Evolutionary conservation across 2,888 invertebrate species (phyloP).

Genomic region (Sinohyriopsis cumingii): DNA sequence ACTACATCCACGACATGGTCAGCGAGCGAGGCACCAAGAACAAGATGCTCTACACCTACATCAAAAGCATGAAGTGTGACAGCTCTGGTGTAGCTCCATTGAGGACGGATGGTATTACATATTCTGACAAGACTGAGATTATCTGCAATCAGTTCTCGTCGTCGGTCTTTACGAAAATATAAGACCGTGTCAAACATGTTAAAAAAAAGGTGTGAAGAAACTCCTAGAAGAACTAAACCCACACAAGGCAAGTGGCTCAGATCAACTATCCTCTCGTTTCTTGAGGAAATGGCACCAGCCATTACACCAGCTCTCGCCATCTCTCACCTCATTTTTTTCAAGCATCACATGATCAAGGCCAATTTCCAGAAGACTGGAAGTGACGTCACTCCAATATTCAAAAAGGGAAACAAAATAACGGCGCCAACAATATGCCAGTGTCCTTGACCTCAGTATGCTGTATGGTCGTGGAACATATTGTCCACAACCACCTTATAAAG

Average conservation of each 20-base stretch:
- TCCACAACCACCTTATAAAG: not conserved
- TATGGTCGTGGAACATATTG: not conserved
- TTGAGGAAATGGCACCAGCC: not conserved
- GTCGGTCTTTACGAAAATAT: too few species aligned
- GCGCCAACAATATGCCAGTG: not conserved
- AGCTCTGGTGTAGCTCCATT: not conserved
- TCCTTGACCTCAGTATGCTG: not conserved
- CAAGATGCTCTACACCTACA: conserved; percentile 5
- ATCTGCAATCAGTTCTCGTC: not conserved
- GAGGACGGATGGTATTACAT: not conserved
- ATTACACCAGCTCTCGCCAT: not conserved
- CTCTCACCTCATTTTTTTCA: not conserved
- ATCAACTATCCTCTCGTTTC: too few species aligned
- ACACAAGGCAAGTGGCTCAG: not conserved
- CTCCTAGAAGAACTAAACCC: not conserved
- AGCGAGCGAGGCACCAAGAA: not conserved
- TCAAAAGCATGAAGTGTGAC: conserved; percentile 1
- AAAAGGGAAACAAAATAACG: not conserved
- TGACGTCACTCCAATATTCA: not conserved
- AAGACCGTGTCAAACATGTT: too few species aligned
- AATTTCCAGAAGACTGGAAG: not conserved
- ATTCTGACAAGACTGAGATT: conserved; percentile 2
- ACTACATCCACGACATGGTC: not conserved
- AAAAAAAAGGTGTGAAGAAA: conserved; percentile 1
- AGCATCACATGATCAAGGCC: not conserved